A percentile compares a stretch with the other conserved stretches of the same genome.
Conservation (phyloP, 2,113 vertebrate species). For the Romanogobio albipinnatus region DNA sequence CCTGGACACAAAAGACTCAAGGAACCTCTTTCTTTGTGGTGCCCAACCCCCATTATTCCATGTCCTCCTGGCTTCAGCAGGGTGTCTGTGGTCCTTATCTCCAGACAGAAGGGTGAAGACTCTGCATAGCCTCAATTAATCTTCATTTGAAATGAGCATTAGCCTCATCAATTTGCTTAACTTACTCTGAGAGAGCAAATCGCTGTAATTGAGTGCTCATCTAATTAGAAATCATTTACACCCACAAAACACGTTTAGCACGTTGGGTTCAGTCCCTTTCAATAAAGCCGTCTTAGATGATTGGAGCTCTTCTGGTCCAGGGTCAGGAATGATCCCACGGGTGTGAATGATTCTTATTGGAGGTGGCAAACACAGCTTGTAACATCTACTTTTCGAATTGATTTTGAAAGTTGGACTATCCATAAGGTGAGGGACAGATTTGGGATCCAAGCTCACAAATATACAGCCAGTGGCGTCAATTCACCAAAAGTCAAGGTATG, state of each 20-base stretch:
- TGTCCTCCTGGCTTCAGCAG: conserved; percentile 12
- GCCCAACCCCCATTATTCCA: neutral
- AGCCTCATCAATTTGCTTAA: conserved; percentile 51
- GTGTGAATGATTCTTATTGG: conserved; percentile 29
- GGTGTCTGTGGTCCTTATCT: conserved; percentile 55
- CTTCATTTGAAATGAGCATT: conserved; percentile 53
- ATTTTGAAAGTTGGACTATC: neutral
- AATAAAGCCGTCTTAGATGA: conserved; percentile 45
- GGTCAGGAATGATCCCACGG: conserved; percentile 30
- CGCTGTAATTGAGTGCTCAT: conserved; percentile 48
- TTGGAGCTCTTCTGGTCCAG: conserved; percentile 33
- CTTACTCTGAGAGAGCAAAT: conserved; percentile 43
- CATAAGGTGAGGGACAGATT: neutral
- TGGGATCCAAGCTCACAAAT: no score
- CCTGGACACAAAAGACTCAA: conserved; percentile 27
- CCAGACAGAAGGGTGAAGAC: conserved; percentile 48
- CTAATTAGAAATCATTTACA: conserved; percentile 51
- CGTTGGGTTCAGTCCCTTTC: conserved; percentile 39
- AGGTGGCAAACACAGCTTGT: conserved; percentile 1
- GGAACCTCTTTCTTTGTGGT: neutral
- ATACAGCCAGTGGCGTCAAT: no score
- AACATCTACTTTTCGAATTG: neutral
- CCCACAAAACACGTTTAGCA: conserved; percentile 40
- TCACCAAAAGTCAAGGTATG: no score
- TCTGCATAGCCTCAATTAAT: conserved; percentile 46